These are phyloP conservation scores for Ennomos quercinarius DNA, from an alignment of 2,888 invertebrate species.

Conservation along the genomic window DNA sequence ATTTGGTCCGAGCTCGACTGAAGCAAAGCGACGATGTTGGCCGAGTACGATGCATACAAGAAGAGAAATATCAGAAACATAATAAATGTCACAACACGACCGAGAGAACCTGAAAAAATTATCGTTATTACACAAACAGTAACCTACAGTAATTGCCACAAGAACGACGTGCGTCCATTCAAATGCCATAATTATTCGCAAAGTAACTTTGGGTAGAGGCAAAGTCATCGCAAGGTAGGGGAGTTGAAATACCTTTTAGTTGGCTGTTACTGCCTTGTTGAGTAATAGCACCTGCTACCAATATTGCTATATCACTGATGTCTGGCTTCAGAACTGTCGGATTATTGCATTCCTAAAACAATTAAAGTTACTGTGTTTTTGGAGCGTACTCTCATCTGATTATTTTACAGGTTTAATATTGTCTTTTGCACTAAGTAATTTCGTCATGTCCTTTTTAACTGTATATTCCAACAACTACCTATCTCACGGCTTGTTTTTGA, in stretches of 20 bases:
- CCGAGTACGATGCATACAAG: slow-evolving; percentile 90
- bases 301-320: slow-evolving; percentile 78
- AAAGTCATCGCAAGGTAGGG: too few species aligned
- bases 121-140: too few species aligned
- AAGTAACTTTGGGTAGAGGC: too few species aligned
- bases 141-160: too few species aligned
- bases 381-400: too few species aligned
- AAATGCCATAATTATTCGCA: too few species aligned
- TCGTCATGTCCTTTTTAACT: too few species aligned
- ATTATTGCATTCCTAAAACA: slow-evolving; percentile 45
- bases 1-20: slow-evolving; percentile 89
- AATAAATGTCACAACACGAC: slow-evolving; percentile 87
- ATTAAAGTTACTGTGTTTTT: not conserved
- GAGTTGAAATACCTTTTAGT: slow-evolving; percentile 52
- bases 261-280: slow-evolving; percentile 84
- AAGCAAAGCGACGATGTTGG: slow-evolving; percentile 89
- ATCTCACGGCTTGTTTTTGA: too few species aligned
- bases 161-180: too few species aligned
- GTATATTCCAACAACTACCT: too few species aligned
- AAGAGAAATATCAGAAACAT: slow-evolving; percentile 87
- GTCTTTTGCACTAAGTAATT: too few species aligned
- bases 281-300: slow-evolving; percentile 84
- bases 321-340: slow-evolving; percentile 57
- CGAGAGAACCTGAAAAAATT: slow-evolving; percentile 64
- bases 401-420: too few species aligned